Base-by-base conservation (phyloP, 2,113 vertebrate species). In the Syrrhaptes paradoxus region DNA sequence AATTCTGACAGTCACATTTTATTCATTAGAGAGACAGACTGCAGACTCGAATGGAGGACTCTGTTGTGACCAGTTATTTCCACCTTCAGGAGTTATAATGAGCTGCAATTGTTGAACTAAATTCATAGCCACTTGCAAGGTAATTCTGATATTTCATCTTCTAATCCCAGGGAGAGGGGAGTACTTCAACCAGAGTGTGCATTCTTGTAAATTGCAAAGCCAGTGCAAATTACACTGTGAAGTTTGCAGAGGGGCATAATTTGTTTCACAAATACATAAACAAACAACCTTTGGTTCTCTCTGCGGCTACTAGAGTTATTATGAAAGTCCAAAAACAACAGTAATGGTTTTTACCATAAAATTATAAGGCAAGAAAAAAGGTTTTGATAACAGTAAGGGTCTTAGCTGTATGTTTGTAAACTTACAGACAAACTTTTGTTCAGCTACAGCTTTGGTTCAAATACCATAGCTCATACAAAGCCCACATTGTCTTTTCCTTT, bases 281-380 rank as follows among this genome's bases (percentile, higher is more conserved):
- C 97, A 98, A 98, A 98, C 97, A 98, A 98, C 96, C 96, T 98
- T 98, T 84, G 28, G 68, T 93, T 97, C 83, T 52, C 8, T 97
- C 90, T 96, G 73, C 96, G 90, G 91, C 89, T 96, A 90, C 88
- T 81, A 80, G 72, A 98, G 96, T 98, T 98, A 98, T 97, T 98
- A 96, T 90, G 92, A 96, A 98, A 98, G 97, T 98, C 96, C 95
- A 97, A 96, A 98, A 98, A 95, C 98, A 99, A 98, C 97, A 97
- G 94, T 96, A 98, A 98, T 94, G 94, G 86, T 97, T 88, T 97
- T 96, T 97, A 98, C 98, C 97, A 97, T 98, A 93, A 98, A 99
- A 99, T 98, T 98, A 98, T 97, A 98, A 98, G 96, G 97, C 97
- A 98, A 98, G 97, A 97, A 98, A 98, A 98, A 97, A 90, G 96